Conservation (phyloP, 2,113 vertebrate species). For the Pseudopodoces humilis region DNA sequence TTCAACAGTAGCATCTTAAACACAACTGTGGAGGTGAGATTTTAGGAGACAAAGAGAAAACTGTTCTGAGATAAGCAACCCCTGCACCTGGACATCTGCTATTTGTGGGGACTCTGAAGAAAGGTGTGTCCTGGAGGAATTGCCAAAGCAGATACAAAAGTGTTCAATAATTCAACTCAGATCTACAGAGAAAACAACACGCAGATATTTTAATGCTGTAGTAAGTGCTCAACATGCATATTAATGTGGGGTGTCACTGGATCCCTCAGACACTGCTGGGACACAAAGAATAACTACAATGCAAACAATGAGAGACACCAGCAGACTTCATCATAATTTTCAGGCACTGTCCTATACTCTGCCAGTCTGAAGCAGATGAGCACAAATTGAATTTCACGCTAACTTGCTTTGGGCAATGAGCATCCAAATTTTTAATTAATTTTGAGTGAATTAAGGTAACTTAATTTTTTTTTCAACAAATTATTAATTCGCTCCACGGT, state of each 20-base stretch:
- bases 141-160: not conserved
- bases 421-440: constrained; percentile 39
- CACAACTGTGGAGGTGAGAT: accelerated
- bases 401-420: constrained; percentile 8
- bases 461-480: not conserved
- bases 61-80: not conserved
- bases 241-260: not conserved
- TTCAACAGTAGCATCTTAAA: not conserved
- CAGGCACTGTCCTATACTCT: not conserved
- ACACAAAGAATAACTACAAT: not conserved
- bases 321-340: not conserved
- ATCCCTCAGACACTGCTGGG: not conserved
- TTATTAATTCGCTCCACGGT: not conserved
- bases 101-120: not conserved
- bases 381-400: constrained; percentile 59
- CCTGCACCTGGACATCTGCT: not conserved
- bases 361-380: not conserved
- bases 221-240: not conserved
- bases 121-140: not conserved
- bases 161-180: not conserved
- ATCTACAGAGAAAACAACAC: not conserved
- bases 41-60: not conserved
- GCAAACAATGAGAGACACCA: not conserved
- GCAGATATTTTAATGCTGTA: not conserved
- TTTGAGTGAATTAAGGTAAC: constrained; percentile 31